Evolutionary conservation across 2,888 invertebrate species (phyloP), one percentile per base, ranked within the genome.

Genomic region (Acrobasis suavella): DNA sequence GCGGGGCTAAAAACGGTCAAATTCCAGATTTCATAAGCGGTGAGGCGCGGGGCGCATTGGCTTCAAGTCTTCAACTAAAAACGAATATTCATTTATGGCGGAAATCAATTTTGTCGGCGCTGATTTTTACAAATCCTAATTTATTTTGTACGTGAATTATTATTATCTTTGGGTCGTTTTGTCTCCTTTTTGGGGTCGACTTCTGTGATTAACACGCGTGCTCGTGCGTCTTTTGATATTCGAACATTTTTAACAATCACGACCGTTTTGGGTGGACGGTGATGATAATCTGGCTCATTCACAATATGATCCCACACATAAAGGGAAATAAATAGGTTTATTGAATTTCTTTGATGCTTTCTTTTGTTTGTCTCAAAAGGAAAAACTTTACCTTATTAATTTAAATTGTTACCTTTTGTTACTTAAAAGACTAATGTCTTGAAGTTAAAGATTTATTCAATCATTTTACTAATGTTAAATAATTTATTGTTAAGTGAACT

Each of bases 1-100:
- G 88, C 84, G 88, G 76, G 78, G 80, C 86, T 83, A 91, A 91
- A 91, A 92, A 92, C 88, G 82, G 74, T 71, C 84, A 83, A 82
- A 89, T 88, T 83, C 87, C 88, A 83, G 79, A 85, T 85, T 56
- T 87, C 85, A 88, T 86, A 87, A 87, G 82, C 82, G 68, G 72
- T 76, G 78, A 78, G 78, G 74, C 76, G n/a, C n/a, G n/a, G 75
- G 74, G 71, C 70, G 69, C 55, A 66, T 69, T 72, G 71, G 70
- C 73, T 70, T 66, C 63, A 62, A 32, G 71, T 70, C 73, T 70
- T 66, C 63, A 62, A 55, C 69, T 70, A 68, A 72, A 67, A 70
- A 71, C 73, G 78, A 81, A 80, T 81, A 81, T 79, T 78, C 75
- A 80, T 79, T 80, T 75, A 80, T 77, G 78, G 79, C 74, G 77